phyloP scores from a whole-genome alignment of 2,888 invertebrate genomes.

The Nephrocerus scutellatus region DNA sequence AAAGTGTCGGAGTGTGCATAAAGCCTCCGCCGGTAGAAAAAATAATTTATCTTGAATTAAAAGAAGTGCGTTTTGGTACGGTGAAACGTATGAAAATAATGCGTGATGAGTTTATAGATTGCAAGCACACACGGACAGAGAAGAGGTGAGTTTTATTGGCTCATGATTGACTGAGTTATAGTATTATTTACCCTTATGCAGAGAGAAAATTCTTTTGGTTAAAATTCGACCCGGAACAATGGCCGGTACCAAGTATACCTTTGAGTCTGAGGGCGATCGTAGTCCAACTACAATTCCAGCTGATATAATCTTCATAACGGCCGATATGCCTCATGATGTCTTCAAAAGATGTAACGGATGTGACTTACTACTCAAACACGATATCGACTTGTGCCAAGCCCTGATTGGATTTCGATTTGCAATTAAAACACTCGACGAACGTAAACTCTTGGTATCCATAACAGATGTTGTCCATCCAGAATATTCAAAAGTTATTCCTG shows the following conservation, averaged over 20 bases:
- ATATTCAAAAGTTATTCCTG: slow-evolving; percentile 61
- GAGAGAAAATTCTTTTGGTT: slow-evolving; percentile 67
- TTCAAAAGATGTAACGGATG: slow-evolving; percentile 59
- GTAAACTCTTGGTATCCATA: slow-evolving; percentile 61
- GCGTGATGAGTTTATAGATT: slow-evolving; percentile 60
- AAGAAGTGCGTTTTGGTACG: slow-evolving; percentile 65
- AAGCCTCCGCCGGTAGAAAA: slow-evolving; percentile 57
- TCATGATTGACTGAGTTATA: neutral
- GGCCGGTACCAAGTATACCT: slow-evolving; percentile 63
- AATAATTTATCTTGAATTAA: slow-evolving; percentile 54
- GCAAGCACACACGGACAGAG: slow-evolving; percentile 56
- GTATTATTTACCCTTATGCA: slow-evolving; percentile 13
- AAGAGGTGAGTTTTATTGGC: slow-evolving; percentile 40
- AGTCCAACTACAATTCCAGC: slow-evolving; percentile 60
- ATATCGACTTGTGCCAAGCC: slow-evolving; percentile 62
- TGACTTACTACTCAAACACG: slow-evolving; percentile 57
- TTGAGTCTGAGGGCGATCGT: slow-evolving; percentile 75
- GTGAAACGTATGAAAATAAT: slow-evolving; percentile 79
- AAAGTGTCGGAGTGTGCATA: slow-evolving; percentile 58
- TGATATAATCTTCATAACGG: slow-evolving; percentile 67
- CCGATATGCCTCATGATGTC: slow-evolving; percentile 62
- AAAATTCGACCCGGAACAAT: slow-evolving; percentile 69
- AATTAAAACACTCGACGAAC: slow-evolving; percentile 63
- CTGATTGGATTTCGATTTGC: slow-evolving; percentile 62
- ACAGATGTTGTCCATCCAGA: slow-evolving; percentile 64